Evolutionary conservation across 2,888 invertebrate species (phyloP).

Genomic region (Bembecia ichneumoniformis): DNA sequence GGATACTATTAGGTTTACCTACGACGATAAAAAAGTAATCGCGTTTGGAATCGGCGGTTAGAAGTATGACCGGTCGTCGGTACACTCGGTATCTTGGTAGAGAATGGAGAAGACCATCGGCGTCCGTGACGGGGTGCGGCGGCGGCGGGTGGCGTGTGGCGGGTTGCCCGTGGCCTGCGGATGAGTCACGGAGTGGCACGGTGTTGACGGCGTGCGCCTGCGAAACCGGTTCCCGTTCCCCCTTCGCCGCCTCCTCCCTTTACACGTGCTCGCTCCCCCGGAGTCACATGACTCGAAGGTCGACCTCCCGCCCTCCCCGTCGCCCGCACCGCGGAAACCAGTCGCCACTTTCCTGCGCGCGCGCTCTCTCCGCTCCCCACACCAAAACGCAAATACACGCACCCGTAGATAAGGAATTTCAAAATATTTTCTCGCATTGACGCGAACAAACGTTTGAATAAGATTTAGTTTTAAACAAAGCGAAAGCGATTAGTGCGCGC

Average conservation of each 20-base stretch:
- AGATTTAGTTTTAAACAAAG: not conserved
- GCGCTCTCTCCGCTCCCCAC: slow-evolving; percentile 10
- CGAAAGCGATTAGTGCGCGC: not conserved
- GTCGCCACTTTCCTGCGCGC: slow-evolving; percentile 19
- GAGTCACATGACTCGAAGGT: slow-evolving; percentile 27
- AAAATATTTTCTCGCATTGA: not conserved
- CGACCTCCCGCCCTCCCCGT: slow-evolving; percentile 7
- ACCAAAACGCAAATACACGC: not conserved
- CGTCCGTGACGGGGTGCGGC: no score
- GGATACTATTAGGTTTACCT: no score
- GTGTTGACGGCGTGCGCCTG: slow-evolving; percentile 1
- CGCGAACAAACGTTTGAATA: not conserved
- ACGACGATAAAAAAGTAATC: no score
- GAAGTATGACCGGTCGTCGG: no score
- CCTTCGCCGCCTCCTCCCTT: slow-evolving; percentile 5
- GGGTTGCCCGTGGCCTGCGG: not conserved
- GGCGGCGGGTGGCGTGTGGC: no score
- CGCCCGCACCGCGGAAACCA: slow-evolving; percentile 12
- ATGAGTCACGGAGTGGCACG: not conserved
- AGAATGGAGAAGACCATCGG: no score
- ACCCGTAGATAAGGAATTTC: not conserved
- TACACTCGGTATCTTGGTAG: no score
- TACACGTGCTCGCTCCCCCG: slow-evolving; percentile 10
- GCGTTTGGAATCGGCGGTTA: no score
- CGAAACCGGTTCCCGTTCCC: slow-evolving; percentile 2